Evolutionary conservation across 2,888 invertebrate genomes (phyloP).

Genomic region (Julus scanicus): DNA sequence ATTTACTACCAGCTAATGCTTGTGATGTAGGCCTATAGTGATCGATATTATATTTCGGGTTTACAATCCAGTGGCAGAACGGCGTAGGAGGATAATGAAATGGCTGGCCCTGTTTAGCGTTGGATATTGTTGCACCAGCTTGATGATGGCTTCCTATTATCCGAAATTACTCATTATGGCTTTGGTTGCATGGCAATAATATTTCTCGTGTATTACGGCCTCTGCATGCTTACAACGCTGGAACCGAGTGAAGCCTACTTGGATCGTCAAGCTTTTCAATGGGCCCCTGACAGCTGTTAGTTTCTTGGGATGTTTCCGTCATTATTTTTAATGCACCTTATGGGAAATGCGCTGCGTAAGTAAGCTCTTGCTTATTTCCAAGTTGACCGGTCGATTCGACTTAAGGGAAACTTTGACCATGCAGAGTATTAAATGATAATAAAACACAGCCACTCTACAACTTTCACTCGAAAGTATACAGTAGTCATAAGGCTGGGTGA

Average conservation of each 20-base stretch:
- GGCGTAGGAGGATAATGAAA: conserved; percentile 11
- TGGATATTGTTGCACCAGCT: conserved; percentile 34
- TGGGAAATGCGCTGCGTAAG: background rate
- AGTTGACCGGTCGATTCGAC: too few species aligned
- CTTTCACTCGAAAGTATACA: too few species aligned
- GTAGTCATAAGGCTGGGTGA: too few species aligned
- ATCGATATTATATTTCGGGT: conserved; percentile 25
- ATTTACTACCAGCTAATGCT: conserved; percentile 31
- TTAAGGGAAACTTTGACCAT: too few species aligned
- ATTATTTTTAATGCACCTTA: background rate
- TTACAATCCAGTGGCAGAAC: conserved; percentile 8
- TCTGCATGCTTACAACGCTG: background rate
- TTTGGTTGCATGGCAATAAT: conserved; percentile 23
- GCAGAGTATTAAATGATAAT: too few species aligned
- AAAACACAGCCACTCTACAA: too few species aligned
- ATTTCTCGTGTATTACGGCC: background rate
- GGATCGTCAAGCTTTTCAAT: background rate
- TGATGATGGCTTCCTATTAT: conserved; percentile 40
- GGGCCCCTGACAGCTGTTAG: background rate
- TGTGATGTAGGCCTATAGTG: background rate
- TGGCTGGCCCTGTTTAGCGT: conserved; percentile 4
- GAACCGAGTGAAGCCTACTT: background rate
- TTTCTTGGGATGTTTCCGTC: background rate
- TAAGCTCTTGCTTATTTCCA: too few species aligned
- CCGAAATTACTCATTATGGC: conserved; percentile 36